A percentile compares a stretch with the other conserved stretches of the same genome.
Evolutionary conservation across 2,888 invertebrate species (phyloP).

Genomic region (Apoderus coryli): DNA sequence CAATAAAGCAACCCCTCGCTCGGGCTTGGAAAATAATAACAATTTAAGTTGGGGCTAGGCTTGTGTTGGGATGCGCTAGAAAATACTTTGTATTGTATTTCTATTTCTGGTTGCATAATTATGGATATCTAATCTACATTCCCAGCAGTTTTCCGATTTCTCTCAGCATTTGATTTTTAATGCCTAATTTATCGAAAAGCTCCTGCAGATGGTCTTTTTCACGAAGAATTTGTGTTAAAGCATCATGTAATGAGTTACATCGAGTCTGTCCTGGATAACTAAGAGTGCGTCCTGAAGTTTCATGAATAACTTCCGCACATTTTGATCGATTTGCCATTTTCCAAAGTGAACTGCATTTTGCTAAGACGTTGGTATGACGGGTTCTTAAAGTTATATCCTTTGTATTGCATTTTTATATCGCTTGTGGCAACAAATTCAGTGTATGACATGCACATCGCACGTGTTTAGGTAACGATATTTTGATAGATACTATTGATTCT

Average conservation of each 20-base stretch:
- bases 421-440: conserved; percentile 14
- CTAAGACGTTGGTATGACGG: conserved; percentile 12
- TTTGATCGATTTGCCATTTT: conserved; percentile 14
- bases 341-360: conserved; percentile 15
- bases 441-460: conserved; percentile 14
- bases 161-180: conserved; percentile 7
- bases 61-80: too few species aligned
- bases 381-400: conserved; percentile 10
- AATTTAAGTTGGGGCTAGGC: too few species aligned
- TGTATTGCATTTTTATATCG: too few species aligned
- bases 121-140: too few species aligned
- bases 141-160: conserved; percentile 9
- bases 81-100: too few species aligned
- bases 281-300: conserved; percentile 12
- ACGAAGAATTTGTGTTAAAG: too few species aligned
- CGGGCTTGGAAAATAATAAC: too few species aligned
- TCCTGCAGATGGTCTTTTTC: conserved; percentile 10
- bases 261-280: conserved; percentile 13
- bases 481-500: conserved; percentile 1
- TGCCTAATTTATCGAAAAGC: conserved; percentile 7
- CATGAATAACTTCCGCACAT: conserved; percentile 13
- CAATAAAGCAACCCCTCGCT: too few species aligned
- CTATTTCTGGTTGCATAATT: too few species aligned
- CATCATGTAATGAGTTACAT: too few species aligned
- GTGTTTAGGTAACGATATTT: conserved; percentile 9